Percentiles rank a stretch among this genome's conserved stretches.
These are phyloP conservation scores for Lepidochitona cinerea DNA, from an alignment of 2,888 invertebrate genomes.

Conservation along the genomic window DNA sequence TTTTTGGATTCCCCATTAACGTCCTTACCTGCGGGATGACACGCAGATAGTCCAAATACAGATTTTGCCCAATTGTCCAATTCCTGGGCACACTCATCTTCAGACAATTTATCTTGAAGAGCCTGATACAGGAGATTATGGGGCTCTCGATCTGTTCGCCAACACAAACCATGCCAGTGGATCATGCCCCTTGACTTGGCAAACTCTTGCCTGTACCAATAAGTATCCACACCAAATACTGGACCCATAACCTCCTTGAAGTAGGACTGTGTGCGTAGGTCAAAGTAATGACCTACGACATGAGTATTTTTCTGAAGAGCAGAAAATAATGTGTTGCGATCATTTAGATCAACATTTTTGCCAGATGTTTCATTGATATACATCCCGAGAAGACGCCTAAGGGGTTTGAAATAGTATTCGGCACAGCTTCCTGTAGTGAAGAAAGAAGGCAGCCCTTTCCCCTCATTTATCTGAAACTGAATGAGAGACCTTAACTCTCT, in stretches of 20 bases:
- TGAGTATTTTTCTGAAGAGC: conserved; percentile 32
- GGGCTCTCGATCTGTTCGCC: conserved; percentile 29
- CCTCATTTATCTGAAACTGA: conserved; percentile 20
- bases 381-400: conserved; percentile 25
- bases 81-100: conserved; percentile 14
- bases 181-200: too few species aligned
- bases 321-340: conserved; percentile 24
- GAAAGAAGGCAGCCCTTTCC: conserved; percentile 30
- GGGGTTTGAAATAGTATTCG: conserved; percentile 40
- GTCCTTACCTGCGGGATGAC: conserved; percentile 36
- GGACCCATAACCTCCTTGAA: conserved; percentile 38
- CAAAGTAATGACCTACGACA: too few species aligned
- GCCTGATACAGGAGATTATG: conserved; percentile 24
- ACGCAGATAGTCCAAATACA: conserved; percentile 25
- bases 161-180: conserved; percentile 37
- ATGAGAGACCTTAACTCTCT: conserved; percentile 17
- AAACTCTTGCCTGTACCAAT: conserved; percentile 40
- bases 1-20: conserved; percentile 27
- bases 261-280: too few species aligned
- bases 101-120: conserved; percentile 16
- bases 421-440: conserved; percentile 44
- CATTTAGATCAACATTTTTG: conserved; percentile 19
- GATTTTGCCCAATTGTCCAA: conserved; percentile 25
- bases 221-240: conserved; percentile 36
- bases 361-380: conserved; percentile 29